Evolutionary conservation across 2,113 vertebrate genomes (phyloP), one percentile per base, ranked within the genome.

Genomic region (Onychostoma macrolepis): DNA sequence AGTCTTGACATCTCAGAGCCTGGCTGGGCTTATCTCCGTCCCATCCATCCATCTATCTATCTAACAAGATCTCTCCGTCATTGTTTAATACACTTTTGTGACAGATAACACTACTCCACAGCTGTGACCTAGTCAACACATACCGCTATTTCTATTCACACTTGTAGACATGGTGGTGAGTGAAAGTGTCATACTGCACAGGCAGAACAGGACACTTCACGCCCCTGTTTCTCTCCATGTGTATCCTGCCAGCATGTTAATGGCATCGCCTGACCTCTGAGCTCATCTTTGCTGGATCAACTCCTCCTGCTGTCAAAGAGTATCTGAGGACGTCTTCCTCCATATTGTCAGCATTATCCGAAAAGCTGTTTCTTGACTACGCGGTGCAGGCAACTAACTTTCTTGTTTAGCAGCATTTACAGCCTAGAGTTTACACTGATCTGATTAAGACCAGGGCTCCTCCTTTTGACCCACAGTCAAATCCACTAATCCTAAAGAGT

Each of bases 401-500:
- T 26, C 69, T 80, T 43, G 19, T 65, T 82, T 84, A 41, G 71
- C 58, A 85, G 72, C 72, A 74, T 89, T 86, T 38, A 53, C 63
- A 69, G 65, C 69, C 21, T 58, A 48, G 61, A 83, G 83, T 83
- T 85, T 50, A 80, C 45, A 28, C 87, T 90, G 85, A 90, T 90
- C 86, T 89, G 86, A 89, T 90, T 90, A 90, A 38, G 19, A 48
- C 33, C 75, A 74, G n/a, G 33, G 80, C 89, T 85, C 86, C 83
- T 89, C 84, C 89, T 86, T 83, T 33, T 86, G 21, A 26, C 45
- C 84, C 84, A 67, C 33, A 36, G 61, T 76, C 19, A 90, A 88
- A 89, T 88, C 88, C 89, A 75, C 61, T 91, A 89, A 89, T 90
- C 86, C 84, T 1, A 38, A 45, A 13, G 65, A 56, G 76, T 61